Conservation (phyloP, 2,888 invertebrate species). For the Liodrosophila aerea region DNA sequence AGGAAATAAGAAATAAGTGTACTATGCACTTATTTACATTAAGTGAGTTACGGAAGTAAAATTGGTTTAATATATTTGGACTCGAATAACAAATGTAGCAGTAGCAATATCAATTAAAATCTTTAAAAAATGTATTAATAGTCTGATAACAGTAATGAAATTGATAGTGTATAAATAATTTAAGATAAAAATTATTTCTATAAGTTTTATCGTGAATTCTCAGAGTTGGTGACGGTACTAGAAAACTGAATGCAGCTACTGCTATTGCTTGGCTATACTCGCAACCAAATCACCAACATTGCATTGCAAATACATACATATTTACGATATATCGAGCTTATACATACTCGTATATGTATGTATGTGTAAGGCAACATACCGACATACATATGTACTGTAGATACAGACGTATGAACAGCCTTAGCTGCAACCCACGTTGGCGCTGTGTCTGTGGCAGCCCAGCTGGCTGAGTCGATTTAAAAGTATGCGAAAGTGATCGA, state of each 20-base stretch:
- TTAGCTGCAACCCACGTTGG: conserved; percentile 22
- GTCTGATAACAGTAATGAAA: too few species aligned
- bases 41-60: neutral
- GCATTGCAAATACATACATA: neutral
- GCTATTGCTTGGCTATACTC: conserved; percentile 15
- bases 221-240: too few species aligned
- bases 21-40: too few species aligned
- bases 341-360: neutral
- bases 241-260: too few species aligned
- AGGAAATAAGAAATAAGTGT: too few species aligned
- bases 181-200: too few species aligned
- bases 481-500: conserved; percentile 77
- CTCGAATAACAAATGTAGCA: neutral
- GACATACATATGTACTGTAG: neutral
- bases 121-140: neutral
- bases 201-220: too few species aligned
- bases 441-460: conserved; percentile 19
- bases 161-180: too few species aligned
- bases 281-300: conserved; percentile 31
- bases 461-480: conserved; percentile 49
- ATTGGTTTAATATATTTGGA: neutral
- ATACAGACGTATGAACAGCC: neutral
- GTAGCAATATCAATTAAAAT: neutral
- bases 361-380: neutral
- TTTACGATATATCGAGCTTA: too few species aligned